Percentiles rank a stretch among this genome's conserved stretches.
These are phyloP conservation scores for Montipora cactus DNA, from an alignment of 64 coral and sea anemone species.

Conservation along the genomic window DNA sequence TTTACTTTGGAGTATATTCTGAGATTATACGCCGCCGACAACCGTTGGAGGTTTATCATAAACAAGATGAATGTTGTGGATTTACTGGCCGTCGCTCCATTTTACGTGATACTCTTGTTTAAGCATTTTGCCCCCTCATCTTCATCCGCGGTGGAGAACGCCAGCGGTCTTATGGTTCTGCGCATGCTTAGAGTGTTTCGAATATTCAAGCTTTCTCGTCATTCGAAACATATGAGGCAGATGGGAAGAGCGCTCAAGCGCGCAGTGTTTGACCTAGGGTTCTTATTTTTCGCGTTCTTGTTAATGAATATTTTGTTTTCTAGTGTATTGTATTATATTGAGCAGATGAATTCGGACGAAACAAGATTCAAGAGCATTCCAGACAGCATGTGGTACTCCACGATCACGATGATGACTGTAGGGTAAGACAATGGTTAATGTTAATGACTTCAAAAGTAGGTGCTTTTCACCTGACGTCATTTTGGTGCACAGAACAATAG, in stretches of 20 bases:
- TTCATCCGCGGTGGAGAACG: conserved; percentile 33
- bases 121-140: neutral
- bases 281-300: conserved; percentile 71
- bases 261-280: conserved; percentile 62
- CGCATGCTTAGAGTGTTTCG: conserved; percentile 78
- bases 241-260: conserved; percentile 69
- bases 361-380: conserved; percentile 75
- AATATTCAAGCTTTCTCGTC: conserved; percentile 74
- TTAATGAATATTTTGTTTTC: conserved; percentile 70
- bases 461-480: no score
- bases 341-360: conserved; percentile 15
- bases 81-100: conserved; percentile 76
- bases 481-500: no score
- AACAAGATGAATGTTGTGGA: conserved; percentile 80
- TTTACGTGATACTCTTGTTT: conserved; percentile 61
- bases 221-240: conserved; percentile 68
- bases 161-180: conserved; percentile 55
- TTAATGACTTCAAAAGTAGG: no score
- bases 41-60: conserved; percentile 39
- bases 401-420: conserved; percentile 77
- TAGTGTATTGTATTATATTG: conserved; percentile 73
- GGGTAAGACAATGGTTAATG: conserved; percentile 44
- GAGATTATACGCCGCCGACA: conserved; percentile 58
- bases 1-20: conserved; percentile 77
- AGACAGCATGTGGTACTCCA: conserved; percentile 81